Evolutionary conservation across 2,797 vertebrate genomes (phyloP).

Genomic region (Lycodopsis pacificus): DNA sequence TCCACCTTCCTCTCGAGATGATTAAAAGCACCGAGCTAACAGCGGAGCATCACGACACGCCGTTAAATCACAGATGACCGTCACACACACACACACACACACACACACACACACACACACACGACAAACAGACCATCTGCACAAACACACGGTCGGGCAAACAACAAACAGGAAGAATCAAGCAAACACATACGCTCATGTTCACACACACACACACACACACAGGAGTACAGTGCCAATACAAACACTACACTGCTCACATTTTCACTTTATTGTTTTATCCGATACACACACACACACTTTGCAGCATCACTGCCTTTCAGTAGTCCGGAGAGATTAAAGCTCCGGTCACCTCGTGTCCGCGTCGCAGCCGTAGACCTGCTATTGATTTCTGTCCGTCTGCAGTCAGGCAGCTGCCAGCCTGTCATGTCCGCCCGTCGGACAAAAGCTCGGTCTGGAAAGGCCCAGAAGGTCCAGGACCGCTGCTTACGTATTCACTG

Average conservation of each 20-base stretch:
- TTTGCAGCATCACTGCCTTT: conserved; percentile 36
- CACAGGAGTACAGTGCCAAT: background rate
- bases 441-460: conserved; percentile 52
- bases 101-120: background rate
- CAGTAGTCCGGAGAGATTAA: conserved; percentile 75
- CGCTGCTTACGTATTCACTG: conserved; percentile 20
- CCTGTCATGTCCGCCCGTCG: conserved; percentile 79
- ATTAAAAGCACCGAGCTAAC: conserved; percentile 68
- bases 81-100: conserved; percentile 4
- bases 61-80: conserved; percentile 58
- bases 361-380: conserved; percentile 53
- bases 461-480: background rate
- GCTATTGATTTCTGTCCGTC: conserved; percentile 79
- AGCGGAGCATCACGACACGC: conserved; percentile 55
- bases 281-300: background rate
- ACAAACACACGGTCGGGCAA: conserved; percentile 27
- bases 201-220: background rate
- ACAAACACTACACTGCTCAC: background rate
- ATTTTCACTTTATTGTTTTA: background rate
- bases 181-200: background rate
- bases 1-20: conserved; percentile 68
- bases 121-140: conserved; percentile 28
- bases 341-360: conserved; percentile 63
- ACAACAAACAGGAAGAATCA: conserved; percentile 36
- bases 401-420: conserved; percentile 67